Conservation (phyloP, 2,888 invertebrate genomes). For the Conchocele bisecta region DNA sequence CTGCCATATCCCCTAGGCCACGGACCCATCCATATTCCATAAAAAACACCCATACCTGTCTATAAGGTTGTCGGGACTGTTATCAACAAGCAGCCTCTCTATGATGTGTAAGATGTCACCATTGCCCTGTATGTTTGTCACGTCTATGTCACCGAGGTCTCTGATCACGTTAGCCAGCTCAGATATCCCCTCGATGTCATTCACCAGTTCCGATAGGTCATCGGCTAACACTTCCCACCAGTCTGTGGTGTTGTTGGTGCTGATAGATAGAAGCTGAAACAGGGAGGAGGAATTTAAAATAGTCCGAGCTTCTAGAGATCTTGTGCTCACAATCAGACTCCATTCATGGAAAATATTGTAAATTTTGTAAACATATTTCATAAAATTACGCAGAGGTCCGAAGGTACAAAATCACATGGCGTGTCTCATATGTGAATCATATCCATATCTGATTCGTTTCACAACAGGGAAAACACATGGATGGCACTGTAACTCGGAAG, state of each 20-base stretch:
- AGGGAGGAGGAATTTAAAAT: background rate
- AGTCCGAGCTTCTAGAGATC: too few relatives aligned
- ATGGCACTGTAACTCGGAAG: too few relatives aligned
- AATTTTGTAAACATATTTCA: too few relatives aligned
- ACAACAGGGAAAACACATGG: too few relatives aligned
- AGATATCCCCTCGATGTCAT: constrained; percentile 44
- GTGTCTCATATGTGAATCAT: too few relatives aligned
- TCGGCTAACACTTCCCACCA: constrained; percentile 31
- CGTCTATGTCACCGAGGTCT: constrained; percentile 31
- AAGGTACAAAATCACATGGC: too few relatives aligned
- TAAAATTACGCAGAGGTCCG: too few relatives aligned
- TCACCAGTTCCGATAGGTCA: constrained; percentile 32
- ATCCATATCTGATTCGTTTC: too few relatives aligned
- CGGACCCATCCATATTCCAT: constrained; percentile 21
- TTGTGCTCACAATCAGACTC: too few relatives aligned
- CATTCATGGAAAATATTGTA: too few relatives aligned
- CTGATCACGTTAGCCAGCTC: constrained; percentile 19
- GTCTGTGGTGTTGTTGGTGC: constrained; percentile 5
- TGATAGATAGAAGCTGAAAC: background rate
- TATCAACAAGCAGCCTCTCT: constrained; percentile 63
- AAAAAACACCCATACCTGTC: constrained; percentile 54
- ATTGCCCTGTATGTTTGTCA: constrained; percentile 30
- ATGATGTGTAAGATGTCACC: constrained; percentile 50
- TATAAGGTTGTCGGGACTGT: constrained; percentile 64
- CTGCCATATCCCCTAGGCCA: too few relatives aligned